Base-by-base conservation (phyloP, 2,113 vertebrate genomes). In the Lophura nycthemera region DNA sequence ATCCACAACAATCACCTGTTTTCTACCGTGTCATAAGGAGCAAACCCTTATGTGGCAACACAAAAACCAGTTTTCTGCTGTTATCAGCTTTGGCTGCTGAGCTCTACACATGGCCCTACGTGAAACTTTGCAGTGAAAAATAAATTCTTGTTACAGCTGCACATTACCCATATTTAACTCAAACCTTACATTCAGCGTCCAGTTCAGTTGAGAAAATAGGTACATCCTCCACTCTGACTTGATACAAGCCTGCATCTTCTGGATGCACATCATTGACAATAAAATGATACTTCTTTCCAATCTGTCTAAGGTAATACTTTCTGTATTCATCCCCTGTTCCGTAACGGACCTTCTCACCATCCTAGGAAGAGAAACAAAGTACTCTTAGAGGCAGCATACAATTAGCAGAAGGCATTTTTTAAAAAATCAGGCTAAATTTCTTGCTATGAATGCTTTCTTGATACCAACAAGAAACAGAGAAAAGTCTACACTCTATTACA, bases 241-340 rank as follows among this genome's bases (percentile, higher is more conserved):
- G 98, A 91, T 99, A 99, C 17, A 99, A 54, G 32, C 98, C 99
- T 3, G 98, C 98, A 25, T 99, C 99, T 40, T 98, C 98, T 3
- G 97, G 97, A 30, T 93, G 86, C 90, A 98, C 96, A 34, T 99
- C 98, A 3, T 96, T 98, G 88, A 99, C 96, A 29, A 95, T 98
- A 93, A 99, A 99, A 13, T 96, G 5, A n/a, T 98, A 99, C 47
- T 95, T 98, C 3, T 94, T 98, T 13, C 97, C 98, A 38, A 96
- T 76, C 5, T 24, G 82, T 63, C 95, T 95, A 32, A 98, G 84
- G 76, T 73, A 93, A 86, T 98, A 89, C 91, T 97, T 98, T 67
- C 89, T 78, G 90, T 93, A 95, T 1, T 95, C 96, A 1, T 94
- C 86, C 11, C 97, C 97, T 0, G 88, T 95, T 83, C 97, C 94